A percentile compares a stretch with the other conserved stretches of the same genome.
These are phyloP conservation scores for Chaetops frenatus DNA, from an alignment of 2,113 vertebrate genomes.

Conservation along the genomic window DNA sequence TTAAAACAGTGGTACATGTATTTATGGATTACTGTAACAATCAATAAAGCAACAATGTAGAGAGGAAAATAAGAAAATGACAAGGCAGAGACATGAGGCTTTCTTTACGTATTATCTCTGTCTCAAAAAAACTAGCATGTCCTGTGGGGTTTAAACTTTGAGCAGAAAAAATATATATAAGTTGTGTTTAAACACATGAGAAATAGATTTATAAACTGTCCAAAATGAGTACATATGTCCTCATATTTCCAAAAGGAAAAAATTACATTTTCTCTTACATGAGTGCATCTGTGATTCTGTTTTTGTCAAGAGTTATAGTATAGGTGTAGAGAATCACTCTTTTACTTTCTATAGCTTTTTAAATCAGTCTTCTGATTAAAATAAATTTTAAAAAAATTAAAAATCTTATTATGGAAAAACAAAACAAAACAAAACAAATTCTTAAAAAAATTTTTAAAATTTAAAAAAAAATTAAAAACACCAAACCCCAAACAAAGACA, in stretches of 20 bases:
- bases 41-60: background rate
- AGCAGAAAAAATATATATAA: background rate
- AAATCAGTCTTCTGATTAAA: background rate
- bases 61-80: background rate
- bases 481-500: background rate
- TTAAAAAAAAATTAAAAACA: too few species aligned
- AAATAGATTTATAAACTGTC: background rate
- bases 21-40: background rate
- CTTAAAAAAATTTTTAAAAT: too few species aligned
- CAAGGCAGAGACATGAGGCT: background rate
- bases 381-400: too few species aligned
- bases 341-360: background rate
- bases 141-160: background rate
- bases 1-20: background rate
- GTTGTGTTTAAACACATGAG: background rate
- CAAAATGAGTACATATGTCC: background rate
- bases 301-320: background rate
- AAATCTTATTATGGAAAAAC: background rate
- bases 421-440: too few species aligned
- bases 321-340: background rate
- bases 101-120: background rate
- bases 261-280: background rate
- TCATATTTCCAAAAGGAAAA: background rate
- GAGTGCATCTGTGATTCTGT: background rate
- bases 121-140: background rate